Conservation (phyloP, 2,888 invertebrate genomes). For the Anarsia innoxiella region DNA sequence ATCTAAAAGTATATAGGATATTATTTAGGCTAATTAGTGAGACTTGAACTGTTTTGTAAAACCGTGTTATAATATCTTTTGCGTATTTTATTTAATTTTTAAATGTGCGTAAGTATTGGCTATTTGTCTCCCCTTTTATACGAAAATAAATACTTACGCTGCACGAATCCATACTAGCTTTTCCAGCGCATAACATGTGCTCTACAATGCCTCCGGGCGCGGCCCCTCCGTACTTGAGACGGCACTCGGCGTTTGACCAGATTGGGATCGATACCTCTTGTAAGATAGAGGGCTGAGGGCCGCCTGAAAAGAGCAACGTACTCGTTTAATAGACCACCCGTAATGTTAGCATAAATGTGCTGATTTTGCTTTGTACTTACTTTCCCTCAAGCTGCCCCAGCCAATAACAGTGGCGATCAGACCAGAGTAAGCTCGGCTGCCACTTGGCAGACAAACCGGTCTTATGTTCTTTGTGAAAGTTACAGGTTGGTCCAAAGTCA, state of each 20-base stretch:
- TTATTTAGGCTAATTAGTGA: no score
- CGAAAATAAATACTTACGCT: slow-evolving; percentile 85
- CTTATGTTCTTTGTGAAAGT: slow-evolving; percentile 81
- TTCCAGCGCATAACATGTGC: slow-evolving; percentile 91
- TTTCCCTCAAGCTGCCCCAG: slow-evolving; percentile 90
- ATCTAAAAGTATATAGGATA: no score
- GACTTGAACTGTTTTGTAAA: no score
- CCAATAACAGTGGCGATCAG: slow-evolving; percentile 87
- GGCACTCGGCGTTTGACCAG: slow-evolving; percentile 87
- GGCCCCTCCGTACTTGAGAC: slow-evolving; percentile 85
- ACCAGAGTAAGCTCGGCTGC: slow-evolving; percentile 78
- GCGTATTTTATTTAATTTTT: no score
- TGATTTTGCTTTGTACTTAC: no score
- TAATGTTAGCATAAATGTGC: no score
- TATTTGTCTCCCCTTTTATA: background rate
- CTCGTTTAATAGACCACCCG: background rate
- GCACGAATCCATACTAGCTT: slow-evolving; percentile 89
- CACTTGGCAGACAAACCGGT: slow-evolving; percentile 84
- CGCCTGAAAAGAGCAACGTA: slow-evolving; percentile 70
- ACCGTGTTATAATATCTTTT: no score
- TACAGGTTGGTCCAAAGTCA: slow-evolving; percentile 86
- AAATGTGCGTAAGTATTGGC: no score
- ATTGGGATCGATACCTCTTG: slow-evolving; percentile 90
- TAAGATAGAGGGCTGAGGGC: slow-evolving; percentile 85
- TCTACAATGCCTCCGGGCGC: slow-evolving; percentile 94